phyloP scores from a whole-genome alignment of 2,113 vertebrate genomes.

The Antechinus stuartii region DNA sequence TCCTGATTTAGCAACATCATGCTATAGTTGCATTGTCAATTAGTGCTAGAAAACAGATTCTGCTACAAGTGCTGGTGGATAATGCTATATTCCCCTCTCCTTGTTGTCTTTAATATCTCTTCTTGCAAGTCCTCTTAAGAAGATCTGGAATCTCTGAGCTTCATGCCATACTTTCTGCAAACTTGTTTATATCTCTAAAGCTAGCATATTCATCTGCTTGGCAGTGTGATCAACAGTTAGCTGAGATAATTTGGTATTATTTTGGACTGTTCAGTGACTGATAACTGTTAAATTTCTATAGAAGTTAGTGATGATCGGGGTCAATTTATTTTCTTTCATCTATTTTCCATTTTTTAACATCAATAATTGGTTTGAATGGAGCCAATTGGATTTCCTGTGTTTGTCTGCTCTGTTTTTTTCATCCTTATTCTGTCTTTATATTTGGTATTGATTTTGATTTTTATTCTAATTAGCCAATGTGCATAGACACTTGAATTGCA shows the following conservation, averaged over 20 bases:
- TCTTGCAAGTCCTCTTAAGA: background rate
- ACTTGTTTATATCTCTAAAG: background rate
- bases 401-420: background rate
- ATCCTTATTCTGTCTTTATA: background rate
- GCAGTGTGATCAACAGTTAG: background rate
- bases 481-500: background rate
- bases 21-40: constrained; percentile 64
- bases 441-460: background rate
- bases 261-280: background rate
- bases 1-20: constrained; percentile 2
- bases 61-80: constrained; percentile 52
- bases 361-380: background rate
- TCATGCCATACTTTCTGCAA: background rate
- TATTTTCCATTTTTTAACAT: background rate
- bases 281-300: background rate
- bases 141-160: background rate
- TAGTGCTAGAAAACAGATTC: constrained; percentile 72
- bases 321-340: background rate
- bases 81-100: background rate
- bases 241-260: background rate
- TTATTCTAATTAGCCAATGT: background rate
- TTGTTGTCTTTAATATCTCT: background rate
- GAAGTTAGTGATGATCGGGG: background rate
- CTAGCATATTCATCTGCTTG: background rate
- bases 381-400: background rate